Base-by-base conservation (phyloP, 1,140 invertebrate species). In the Drosophila carrolli region DNA sequence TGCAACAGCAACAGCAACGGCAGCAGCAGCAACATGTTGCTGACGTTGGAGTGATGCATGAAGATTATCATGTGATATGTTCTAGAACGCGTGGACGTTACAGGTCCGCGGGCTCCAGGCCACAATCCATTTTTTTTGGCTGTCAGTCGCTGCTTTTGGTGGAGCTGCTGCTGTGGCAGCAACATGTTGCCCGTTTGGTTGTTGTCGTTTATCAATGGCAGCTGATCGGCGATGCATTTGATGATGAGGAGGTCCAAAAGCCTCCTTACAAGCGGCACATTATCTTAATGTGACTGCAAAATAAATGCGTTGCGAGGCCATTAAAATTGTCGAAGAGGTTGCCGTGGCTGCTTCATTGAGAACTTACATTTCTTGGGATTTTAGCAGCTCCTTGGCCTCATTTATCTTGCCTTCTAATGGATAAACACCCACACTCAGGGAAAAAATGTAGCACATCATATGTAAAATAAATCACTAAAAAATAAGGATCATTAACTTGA, bases 41-140 rank as follows among this genome's bases (percentile, higher is more conserved):
- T 88, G 79, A 86, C 80, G 58, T 80, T 70, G 66, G 82, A 81
- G 84, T 89, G 84, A 89, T 89, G 84, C 84, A 89, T 89, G 84
- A 81, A 89, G 84, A 89, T 89, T 89, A 89, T 89, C 84, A 78
- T 89, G 78, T 89, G 84, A 89, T 89, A 89, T 81, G 80, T 88
- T 88, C 76, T 77, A 88, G 79, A 88, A 59, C 84, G 73, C 73
- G 73, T 76, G 73, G 72, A 75, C 47, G 73, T 75, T 57, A 53
- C 71, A 75, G 60, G 71, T 38, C 53, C 72, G 48, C 29, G 32
- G 51, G 61, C 53, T 72, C 48, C 70, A 63, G 65, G 59, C 47
- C 60, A 54, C 80, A 78, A 83, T 84, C 74, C 65, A 68, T 68
- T 68, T 84, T 55, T 55, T 84, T 84, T 79, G 80, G 71, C 75